Conservation (phyloP, 2,888 invertebrate species). For the Ochropleura plecta region DNA sequence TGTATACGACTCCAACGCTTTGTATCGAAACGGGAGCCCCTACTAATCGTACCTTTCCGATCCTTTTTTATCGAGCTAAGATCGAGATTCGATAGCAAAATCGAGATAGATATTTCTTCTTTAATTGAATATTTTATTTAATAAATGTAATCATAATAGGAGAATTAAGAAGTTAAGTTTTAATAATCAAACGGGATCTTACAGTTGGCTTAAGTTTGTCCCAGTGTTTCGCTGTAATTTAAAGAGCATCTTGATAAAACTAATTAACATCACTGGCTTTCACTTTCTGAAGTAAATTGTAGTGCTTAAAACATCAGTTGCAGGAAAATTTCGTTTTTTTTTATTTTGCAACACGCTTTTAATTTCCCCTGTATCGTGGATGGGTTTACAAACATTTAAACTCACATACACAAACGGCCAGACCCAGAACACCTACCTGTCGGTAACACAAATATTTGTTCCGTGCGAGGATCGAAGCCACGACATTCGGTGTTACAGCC, state of each 20-base stretch:
- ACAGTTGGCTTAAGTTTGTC: constrained; percentile 16
- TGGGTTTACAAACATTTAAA: too few species aligned
- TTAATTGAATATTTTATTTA: constrained; percentile 60
- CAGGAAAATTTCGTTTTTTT: neutral
- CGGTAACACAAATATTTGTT: too few species aligned
- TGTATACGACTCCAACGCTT: constrained; percentile 79
- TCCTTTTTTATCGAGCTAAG: constrained; percentile 45
- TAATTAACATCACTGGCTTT: constrained; percentile 45
- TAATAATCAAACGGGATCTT: constrained; percentile 42
- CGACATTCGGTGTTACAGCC: too few species aligned
- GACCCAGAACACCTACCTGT: too few species aligned
- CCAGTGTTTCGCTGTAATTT: constrained; percentile 19
- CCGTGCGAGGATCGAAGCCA: too few species aligned
- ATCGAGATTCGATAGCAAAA: constrained; percentile 55
- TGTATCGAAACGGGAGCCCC: constrained; percentile 64
- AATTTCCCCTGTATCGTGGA: too few species aligned
- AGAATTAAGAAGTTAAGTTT: constrained; percentile 19
- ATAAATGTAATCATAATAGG: constrained; percentile 43
- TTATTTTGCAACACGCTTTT: too few species aligned
- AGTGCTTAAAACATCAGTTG: constrained; percentile 13
- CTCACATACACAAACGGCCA: too few species aligned
- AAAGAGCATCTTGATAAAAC: constrained; percentile 54
- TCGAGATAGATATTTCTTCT: constrained; percentile 55
- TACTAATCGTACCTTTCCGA: constrained; percentile 50
- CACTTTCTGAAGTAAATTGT: constrained; percentile 28